These are phyloP conservation scores for Otolemur garnettii DNA, from an alignment of 2,113 vertebrate species.

Conservation along the genomic window DNA sequence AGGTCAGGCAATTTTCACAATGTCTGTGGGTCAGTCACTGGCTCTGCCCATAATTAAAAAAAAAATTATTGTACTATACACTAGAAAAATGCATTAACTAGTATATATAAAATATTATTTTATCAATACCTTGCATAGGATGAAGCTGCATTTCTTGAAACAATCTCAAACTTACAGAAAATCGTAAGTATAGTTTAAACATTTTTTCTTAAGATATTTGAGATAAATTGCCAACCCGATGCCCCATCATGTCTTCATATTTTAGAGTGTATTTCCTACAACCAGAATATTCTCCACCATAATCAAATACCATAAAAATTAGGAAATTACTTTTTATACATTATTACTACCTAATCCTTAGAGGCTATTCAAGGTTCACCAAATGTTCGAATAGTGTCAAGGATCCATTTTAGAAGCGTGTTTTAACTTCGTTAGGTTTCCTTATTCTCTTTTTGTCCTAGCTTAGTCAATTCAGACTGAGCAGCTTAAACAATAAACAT, in stretches of 20 bases:
- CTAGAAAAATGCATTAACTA: constrained; percentile 37
- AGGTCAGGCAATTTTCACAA: constrained; percentile 32
- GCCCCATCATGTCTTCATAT: not conserved
- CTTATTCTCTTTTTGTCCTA: not conserved
- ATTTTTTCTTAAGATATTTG: not conserved
- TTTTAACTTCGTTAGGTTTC: not conserved
- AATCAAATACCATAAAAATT: not conserved
- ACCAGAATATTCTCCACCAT: not conserved
- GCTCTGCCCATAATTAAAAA: not conserved
- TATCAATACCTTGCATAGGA: not conserved
- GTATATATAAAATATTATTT: not conserved
- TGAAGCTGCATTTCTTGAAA: constrained; percentile 14
- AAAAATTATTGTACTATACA: not conserved
- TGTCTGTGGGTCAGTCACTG: not conserved
- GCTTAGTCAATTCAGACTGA: not conserved
- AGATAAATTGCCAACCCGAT: not conserved
- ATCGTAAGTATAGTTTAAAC: not conserved
- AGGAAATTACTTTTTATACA: not conserved
- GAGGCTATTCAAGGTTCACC: not conserved
- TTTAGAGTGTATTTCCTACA: not conserved
- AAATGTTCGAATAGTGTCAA: not conserved
- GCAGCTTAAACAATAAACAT: not conserved
- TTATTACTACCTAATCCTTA: not conserved
- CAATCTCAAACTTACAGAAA: not conserved
- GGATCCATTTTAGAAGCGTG: not conserved